Conservation (phyloP, 2,888 invertebrate species). For the Chorisops tibialis region DNA sequence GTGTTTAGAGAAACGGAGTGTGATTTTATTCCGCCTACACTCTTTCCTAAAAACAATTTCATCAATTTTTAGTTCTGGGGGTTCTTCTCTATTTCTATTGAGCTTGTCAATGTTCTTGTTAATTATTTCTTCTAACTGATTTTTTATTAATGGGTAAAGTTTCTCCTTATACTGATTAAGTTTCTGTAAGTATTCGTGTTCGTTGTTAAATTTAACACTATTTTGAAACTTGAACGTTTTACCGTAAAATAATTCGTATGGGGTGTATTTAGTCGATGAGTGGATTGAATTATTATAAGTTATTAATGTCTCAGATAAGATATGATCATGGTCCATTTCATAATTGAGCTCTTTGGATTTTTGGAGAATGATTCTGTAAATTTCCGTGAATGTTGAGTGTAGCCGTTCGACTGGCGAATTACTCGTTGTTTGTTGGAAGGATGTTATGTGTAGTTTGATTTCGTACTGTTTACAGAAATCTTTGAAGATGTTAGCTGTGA, state of each 20-base stretch:
- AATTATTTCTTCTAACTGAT: not conserved
- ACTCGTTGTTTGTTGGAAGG: constrained; percentile 30
- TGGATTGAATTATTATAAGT: not conserved
- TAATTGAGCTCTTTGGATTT: constrained; percentile 23
- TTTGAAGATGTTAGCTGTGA: constrained; percentile 29
- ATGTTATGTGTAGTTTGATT: constrained; percentile 27
- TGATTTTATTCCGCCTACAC: not conserved
- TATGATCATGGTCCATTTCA: constrained; percentile 25
- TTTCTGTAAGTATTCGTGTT: constrained; percentile 13
- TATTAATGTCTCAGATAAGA: constrained; percentile 28
- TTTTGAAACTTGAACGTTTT: constrained; percentile 12
- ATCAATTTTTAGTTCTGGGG: not conserved
- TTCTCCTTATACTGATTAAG: constrained; percentile 5
- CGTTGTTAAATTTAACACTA: not conserved
- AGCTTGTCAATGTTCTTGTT: not conserved
- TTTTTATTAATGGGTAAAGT: not conserved
- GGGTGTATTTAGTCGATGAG: constrained; percentile 2
- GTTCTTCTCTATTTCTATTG: not conserved
- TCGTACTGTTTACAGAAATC: constrained; percentile 30
- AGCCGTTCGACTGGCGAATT: constrained; percentile 32
- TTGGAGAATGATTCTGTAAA: constrained; percentile 30
- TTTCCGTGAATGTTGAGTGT: constrained; percentile 32
- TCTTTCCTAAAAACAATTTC: not conserved
- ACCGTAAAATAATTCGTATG: constrained; percentile 3
- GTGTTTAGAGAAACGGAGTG: not conserved